phyloP scores from a whole-genome alignment of 92 coral and sea anemone genomes.

The Parazoanthus darwini region DNA sequence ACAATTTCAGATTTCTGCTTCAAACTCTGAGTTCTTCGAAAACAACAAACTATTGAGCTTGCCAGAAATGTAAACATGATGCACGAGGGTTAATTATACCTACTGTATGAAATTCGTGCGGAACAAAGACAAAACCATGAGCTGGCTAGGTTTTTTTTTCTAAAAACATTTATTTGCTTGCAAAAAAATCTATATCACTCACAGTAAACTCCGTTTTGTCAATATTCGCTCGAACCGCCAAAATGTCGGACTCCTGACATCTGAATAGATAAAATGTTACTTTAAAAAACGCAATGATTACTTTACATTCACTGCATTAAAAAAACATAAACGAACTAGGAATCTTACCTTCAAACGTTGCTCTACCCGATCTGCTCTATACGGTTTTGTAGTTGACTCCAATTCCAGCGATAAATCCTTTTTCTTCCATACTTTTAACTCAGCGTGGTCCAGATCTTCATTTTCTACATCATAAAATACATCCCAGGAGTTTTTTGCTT shows the following conservation, averaged over 20 bases:
- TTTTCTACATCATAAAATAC: not conserved
- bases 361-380: not conserved
- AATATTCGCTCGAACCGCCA: too few species aligned
- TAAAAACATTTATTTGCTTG: too few species aligned
- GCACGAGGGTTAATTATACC: not conserved
- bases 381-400: not conserved
- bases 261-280: not conserved
- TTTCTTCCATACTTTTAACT: not conserved
- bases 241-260: too few species aligned
- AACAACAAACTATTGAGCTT: too few species aligned
- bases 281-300: not conserved
- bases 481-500: not conserved
- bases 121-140: too few species aligned
- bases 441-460: not conserved
- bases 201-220: too few species aligned
- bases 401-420: not conserved
- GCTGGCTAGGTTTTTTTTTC: too few species aligned
- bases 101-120: too few species aligned
- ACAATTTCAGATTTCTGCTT: not conserved
- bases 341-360: not conserved
- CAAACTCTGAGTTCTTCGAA: too few species aligned
- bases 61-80: not conserved
- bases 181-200: too few species aligned
- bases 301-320: not conserved
- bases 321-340: too few species aligned